Conservation (phyloP, 2,113 vertebrate genomes). For the Engystomops pustulosus region DNA sequence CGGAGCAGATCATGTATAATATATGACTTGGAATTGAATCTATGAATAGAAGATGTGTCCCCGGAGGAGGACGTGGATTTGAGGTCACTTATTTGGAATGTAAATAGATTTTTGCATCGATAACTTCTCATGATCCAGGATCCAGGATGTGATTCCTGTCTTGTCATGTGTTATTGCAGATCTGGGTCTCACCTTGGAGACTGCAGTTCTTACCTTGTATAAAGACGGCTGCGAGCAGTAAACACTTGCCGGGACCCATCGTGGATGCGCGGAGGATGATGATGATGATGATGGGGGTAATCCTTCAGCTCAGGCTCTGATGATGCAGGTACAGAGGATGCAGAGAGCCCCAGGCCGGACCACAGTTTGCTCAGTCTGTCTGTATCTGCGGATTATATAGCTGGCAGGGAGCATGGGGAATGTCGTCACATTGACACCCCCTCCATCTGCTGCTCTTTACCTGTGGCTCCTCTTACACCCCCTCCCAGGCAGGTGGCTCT, state of each 20-base stretch:
- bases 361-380: conserved; percentile 25
- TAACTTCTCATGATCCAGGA: neutral
- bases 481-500: neutral
- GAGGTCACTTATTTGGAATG: neutral
- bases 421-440: conserved; percentile 56
- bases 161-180: neutral
- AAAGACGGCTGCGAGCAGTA: conserved; percentile 8
- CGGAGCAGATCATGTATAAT: neutral
- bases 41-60: neutral
- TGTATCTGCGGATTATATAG: conserved; percentile 56
- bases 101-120: neutral
- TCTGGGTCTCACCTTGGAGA: neutral
- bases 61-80: neutral
- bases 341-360: conserved; percentile 20
- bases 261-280: neutral
- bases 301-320: neutral
- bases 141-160: neutral
- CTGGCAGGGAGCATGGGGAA: conserved; percentile 47
- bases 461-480: conserved; percentile 8
- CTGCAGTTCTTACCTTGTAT: conserved; percentile 56
- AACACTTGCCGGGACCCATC: conserved; percentile 9
- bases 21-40: neutral
- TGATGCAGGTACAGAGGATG: conserved; percentile 21
- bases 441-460: conserved; percentile 31
- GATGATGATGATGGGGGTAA: neutral